phyloP scores from a whole-genome alignment of 2,113 vertebrate genomes.

The Chascanopsetta lugubris region DNA sequence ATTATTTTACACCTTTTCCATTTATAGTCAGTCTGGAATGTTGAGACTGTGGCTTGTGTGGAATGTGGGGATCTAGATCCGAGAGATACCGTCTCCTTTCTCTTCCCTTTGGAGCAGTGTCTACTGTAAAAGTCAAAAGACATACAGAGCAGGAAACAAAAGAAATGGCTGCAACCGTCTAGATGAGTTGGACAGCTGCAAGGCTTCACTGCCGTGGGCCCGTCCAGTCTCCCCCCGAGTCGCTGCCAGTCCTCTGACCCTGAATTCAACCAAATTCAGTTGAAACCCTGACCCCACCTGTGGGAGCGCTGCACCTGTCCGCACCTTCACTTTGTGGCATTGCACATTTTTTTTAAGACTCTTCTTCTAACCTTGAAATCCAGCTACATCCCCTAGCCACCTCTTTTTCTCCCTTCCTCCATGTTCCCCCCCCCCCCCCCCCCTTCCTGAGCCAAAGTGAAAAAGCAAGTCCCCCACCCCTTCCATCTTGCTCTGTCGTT shows the following conservation, averaged over 20 bases:
- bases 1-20: too few relatives aligned
- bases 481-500: slow-evolving; percentile 72
- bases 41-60: too few relatives aligned
- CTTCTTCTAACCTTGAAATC: slow-evolving; percentile 45
- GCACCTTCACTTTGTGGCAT: slow-evolving; percentile 25
- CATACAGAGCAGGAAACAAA: too few relatives aligned
- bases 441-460: slow-evolving; percentile 47
- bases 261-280: slow-evolving; percentile 43
- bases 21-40: too few relatives aligned
- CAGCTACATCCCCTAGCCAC: slow-evolving; percentile 35
- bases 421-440: slow-evolving; percentile 53
- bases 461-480: slow-evolving; percentile 69
- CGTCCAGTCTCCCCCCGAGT: slow-evolving; percentile 91
- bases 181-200: slow-evolving; percentile 95
- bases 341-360: slow-evolving; percentile 9
- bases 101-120: not conserved
- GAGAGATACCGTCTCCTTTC: too few relatives aligned
- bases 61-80: too few relatives aligned
- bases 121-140: too few relatives aligned
- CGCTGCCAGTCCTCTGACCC: slow-evolving; percentile 81
- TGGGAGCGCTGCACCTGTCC: slow-evolving; percentile 53
- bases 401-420: slow-evolving; percentile 15
- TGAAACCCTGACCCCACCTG: slow-evolving; percentile 37
- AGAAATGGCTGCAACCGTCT: slow-evolving; percentile 90
- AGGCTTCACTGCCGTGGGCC: slow-evolving; percentile 91